Percentiles rank a stretch among this genome's conserved stretches.
phyloP scores from a whole-genome alignment of 2,113 vertebrate genomes.

The Vulpes lagopus region DNA sequence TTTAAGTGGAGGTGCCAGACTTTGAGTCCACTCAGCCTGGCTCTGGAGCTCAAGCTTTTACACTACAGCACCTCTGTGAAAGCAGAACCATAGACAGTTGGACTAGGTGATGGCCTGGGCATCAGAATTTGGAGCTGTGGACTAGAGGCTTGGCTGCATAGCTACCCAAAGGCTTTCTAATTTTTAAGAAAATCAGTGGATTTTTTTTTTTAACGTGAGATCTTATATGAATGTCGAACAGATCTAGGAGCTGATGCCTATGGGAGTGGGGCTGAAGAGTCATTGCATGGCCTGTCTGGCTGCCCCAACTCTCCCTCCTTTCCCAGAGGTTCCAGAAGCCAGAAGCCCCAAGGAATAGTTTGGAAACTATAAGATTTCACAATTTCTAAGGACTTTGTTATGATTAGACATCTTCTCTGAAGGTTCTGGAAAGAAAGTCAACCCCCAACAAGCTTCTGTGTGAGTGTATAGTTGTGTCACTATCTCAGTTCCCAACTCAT shows the following conservation, averaged over 20 bases:
- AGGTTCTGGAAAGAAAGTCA: background rate
- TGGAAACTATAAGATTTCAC: background rate
- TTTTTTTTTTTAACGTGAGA: background rate
- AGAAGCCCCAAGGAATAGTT: background rate
- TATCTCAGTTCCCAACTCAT: background rate
- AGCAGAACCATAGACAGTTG: background rate
- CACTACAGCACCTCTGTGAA: background rate
- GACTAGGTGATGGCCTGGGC: fast-evolving
- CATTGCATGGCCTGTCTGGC: fast-evolving
- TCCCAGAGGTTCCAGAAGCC: background rate
- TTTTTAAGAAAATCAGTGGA: background rate
- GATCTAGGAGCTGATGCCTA: too few relatives aligned
- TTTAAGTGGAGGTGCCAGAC: background rate
- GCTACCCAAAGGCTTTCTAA: background rate
- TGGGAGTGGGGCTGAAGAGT: background rate
- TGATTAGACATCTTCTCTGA: background rate
- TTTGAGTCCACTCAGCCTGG: background rate
- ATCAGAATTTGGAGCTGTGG: background rate
- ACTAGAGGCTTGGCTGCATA: background rate
- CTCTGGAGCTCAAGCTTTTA: background rate
- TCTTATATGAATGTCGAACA: background rate
- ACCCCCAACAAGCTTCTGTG: background rate
- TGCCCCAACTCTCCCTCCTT: background rate
- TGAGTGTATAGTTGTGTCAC: background rate
- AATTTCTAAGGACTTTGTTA: background rate